Evolutionary conservation across 2,797 vertebrate species (phyloP).

Genomic region (Gambusia yucatana): DNA sequence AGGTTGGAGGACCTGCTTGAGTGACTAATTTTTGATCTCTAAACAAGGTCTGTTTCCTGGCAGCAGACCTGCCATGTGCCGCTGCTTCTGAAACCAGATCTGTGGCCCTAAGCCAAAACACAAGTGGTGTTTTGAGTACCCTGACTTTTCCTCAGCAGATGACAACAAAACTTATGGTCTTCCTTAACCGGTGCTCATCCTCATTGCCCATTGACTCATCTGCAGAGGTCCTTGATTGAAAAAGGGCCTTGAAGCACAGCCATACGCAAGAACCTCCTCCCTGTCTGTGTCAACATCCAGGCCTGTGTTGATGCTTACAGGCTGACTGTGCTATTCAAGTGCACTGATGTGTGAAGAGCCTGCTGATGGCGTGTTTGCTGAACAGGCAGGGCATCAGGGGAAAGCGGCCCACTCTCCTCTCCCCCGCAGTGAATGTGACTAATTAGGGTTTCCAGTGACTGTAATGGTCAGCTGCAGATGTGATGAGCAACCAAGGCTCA

Average conservation of each 20-base stretch:
- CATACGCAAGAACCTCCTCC: constrained; percentile 63
- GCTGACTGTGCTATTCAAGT: constrained; percentile 82
- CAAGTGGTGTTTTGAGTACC: constrained; percentile 32
- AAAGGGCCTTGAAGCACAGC: constrained; percentile 63
- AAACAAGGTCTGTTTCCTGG: constrained; percentile 7
- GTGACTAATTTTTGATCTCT: constrained; percentile 24
- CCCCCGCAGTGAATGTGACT: constrained; percentile 69
- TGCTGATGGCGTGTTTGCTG: constrained; percentile 82
- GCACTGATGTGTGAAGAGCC: constrained; percentile 82
- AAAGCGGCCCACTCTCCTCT: constrained; percentile 73
- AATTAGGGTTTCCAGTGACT: constrained; percentile 74
- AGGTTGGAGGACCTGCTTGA: constrained; percentile 19
- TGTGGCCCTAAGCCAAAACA: constrained; percentile 31
- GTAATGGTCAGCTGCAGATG: constrained; percentile 68
- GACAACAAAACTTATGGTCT: constrained; percentile 34
- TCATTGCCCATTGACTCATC: constrained; percentile 63
- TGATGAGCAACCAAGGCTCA: constrained; percentile 37
- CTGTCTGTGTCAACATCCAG: constrained; percentile 78
- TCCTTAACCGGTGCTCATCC: constrained; percentile 38
- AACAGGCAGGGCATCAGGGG: constrained; percentile 77
- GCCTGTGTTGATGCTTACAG: constrained; percentile 75
- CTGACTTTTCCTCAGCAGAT: constrained; percentile 23
- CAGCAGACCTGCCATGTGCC: constrained; percentile 13
- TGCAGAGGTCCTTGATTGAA: constrained; percentile 76
- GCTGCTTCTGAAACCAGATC: constrained; percentile 30